Percentiles rank a stretch among this genome's conserved stretches.
phyloP scores from a whole-genome alignment of 2,113 vertebrate species.

The Amazona guildingii region DNA sequence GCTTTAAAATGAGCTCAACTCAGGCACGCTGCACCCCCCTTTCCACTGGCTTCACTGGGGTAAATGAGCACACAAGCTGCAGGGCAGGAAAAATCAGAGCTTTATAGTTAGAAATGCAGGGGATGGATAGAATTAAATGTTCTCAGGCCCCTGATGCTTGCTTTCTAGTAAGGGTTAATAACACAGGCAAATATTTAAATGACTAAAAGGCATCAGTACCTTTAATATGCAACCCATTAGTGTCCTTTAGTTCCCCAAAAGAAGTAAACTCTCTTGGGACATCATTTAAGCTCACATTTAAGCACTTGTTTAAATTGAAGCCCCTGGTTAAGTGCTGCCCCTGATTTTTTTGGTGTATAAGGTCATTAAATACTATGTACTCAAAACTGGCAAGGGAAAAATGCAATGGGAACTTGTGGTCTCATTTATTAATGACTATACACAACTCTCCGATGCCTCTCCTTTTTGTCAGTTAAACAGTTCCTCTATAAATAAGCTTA shows the following conservation, averaged over 20 bases:
- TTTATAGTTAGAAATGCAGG: neutral
- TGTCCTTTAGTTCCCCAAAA: neutral
- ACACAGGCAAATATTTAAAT: neutral
- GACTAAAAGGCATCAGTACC: neutral
- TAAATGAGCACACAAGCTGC: neutral
- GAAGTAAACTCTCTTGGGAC: neutral
- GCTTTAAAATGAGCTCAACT: conserved; percentile 28
- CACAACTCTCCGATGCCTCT: neutral
- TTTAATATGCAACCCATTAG: neutral
- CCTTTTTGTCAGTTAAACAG: neutral
- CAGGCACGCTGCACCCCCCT: neutral
- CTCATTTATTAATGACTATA: conserved; percentile 17
- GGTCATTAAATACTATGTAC: neutral
- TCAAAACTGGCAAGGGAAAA: conserved; percentile 7
- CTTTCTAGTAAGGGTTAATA: neutral
- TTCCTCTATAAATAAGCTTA: conserved; percentile 1
- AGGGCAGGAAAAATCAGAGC: neutral
- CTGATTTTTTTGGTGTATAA: neutral
- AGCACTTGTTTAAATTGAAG: conserved; percentile 17
- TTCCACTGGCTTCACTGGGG: neutral
- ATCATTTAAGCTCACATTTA: neutral
- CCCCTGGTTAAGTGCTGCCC: conserved; percentile 1
- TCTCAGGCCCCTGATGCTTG: neutral
- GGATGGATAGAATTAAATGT: neutral
- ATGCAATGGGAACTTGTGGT: neutral